A percentile compares a stretch with the other conserved stretches of the same genome.
These are phyloP conservation scores for Cephalophus harveyi DNA, from an alignment of 2,113 vertebrate species.

Conservation along the genomic window DNA sequence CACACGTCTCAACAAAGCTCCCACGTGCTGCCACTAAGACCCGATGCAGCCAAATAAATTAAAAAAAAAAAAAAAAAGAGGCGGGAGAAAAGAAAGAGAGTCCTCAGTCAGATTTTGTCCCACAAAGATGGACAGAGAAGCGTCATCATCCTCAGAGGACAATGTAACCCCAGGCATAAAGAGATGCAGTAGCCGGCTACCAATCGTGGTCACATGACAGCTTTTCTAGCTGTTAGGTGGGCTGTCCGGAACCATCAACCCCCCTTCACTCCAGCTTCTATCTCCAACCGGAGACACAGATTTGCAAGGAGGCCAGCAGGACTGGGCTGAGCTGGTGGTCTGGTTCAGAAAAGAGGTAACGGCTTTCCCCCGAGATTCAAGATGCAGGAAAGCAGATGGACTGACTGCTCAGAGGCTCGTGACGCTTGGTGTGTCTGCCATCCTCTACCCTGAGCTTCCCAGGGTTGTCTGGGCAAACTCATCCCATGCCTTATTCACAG, in stretches of 20 bases:
- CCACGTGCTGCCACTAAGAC: not conserved
- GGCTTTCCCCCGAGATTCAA: not conserved
- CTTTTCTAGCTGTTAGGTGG: not conserved
- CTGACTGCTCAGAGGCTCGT: not conserved
- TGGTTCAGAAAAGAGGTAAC: not conserved
- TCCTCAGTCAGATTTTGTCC: not conserved
- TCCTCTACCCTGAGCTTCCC: not conserved
- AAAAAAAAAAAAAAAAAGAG: not conserved
- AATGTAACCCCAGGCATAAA: not conserved
- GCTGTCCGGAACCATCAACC: not conserved
- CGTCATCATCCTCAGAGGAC: not conserved
- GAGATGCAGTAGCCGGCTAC: fast-evolving
- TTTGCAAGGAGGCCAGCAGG: not conserved
- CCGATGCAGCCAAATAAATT: not conserved
- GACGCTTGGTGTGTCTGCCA: not conserved
- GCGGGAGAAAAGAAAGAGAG: not conserved
- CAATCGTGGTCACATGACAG: fast-evolving
- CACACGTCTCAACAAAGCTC: not conserved
- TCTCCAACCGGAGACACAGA: not conserved
- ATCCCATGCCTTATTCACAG: not conserved
- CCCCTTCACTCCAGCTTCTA: not conserved
- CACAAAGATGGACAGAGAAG: not conserved
- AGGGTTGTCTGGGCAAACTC: not conserved
- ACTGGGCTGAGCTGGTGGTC: not conserved
- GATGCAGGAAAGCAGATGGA: not conserved